phyloP scores from a whole-genome alignment of 2,888 invertebrate genomes.

The Chymomyza fuscimana region DNA sequence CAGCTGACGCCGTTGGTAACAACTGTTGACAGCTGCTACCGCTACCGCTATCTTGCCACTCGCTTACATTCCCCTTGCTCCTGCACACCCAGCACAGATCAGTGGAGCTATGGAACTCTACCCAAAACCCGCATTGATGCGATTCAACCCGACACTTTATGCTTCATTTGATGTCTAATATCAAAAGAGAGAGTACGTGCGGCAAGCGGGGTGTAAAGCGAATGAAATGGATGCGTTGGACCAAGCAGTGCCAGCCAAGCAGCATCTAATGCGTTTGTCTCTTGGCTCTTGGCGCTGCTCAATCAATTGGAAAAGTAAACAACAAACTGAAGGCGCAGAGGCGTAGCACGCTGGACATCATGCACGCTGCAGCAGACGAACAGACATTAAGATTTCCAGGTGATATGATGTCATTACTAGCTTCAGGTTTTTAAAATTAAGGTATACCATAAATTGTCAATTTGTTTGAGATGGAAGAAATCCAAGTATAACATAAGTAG shows the following conservation, averaged over 20 bases:
- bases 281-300: slow-evolving; percentile 35
- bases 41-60: slow-evolving; percentile 2
- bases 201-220: no score
- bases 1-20: slow-evolving; percentile 20
- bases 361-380: background rate
- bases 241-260: slow-evolving; percentile 22
- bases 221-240: slow-evolving; percentile 13
- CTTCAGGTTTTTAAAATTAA: no score
- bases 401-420: background rate
- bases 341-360: background rate
- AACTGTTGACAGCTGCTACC: slow-evolving; percentile 19
- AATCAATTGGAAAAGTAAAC: slow-evolving; percentile 71
- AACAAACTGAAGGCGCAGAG: slow-evolving; percentile 30
- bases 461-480: no score
- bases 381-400: background rate
- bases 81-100: background rate
- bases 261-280: slow-evolving; percentile 11
- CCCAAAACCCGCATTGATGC: background rate
- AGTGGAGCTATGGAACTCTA: background rate
- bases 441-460: no score
- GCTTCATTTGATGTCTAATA: slow-evolving; percentile 61
- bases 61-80: background rate
- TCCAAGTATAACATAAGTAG: no score
- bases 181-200: slow-evolving; percentile 21
- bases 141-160: slow-evolving; percentile 56